phyloP scores from a whole-genome alignment of 2,113 vertebrate species.

The Ancistrus triradiatus region DNA sequence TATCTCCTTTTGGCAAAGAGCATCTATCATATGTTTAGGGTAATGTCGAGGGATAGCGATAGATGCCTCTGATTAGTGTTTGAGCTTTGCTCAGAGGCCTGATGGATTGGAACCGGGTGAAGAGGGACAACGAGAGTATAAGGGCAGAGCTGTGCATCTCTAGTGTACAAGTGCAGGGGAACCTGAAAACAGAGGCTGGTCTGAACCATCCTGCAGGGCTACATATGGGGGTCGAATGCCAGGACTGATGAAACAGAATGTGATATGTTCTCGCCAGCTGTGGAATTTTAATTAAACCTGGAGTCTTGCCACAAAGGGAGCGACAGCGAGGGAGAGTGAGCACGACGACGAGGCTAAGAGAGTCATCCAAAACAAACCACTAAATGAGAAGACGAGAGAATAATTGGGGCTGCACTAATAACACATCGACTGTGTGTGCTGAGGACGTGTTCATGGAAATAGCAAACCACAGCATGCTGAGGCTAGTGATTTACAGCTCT shows the following conservation, averaged over 20 bases:
- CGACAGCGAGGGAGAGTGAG: not conserved
- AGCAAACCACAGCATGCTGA: conserved; percentile 30
- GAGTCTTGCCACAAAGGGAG: conserved; percentile 19
- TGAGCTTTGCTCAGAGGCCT: conserved; percentile 26
- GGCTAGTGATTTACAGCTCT: conserved; percentile 40
- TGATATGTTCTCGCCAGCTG: conserved; percentile 47
- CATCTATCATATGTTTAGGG: conserved; percentile 68
- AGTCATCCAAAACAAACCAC: conserved; percentile 31
- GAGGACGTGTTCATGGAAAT: conserved; percentile 23
- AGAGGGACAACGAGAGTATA: not conserved
- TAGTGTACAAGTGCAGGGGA: conserved; percentile 10
- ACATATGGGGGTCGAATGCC: conserved; percentile 11
- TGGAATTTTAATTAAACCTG: conserved; percentile 48
- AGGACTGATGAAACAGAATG: conserved; percentile 43
- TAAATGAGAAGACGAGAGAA: conserved; percentile 22
- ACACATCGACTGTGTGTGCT: conserved; percentile 13
- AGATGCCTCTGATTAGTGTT: conserved; percentile 37
- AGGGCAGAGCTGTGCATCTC: conserved; percentile 17
- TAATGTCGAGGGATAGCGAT: conserved; percentile 56
- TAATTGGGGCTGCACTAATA: conserved; percentile 7
- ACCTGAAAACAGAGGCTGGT: conserved; percentile 3
- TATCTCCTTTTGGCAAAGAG: conserved; percentile 65
- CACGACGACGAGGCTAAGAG: not conserved
- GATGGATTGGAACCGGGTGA: conserved; percentile 14
- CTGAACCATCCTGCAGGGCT: conserved; percentile 7